Conservation (phyloP, 2,888 invertebrate species). For the Drosophila lutescens region DNA sequence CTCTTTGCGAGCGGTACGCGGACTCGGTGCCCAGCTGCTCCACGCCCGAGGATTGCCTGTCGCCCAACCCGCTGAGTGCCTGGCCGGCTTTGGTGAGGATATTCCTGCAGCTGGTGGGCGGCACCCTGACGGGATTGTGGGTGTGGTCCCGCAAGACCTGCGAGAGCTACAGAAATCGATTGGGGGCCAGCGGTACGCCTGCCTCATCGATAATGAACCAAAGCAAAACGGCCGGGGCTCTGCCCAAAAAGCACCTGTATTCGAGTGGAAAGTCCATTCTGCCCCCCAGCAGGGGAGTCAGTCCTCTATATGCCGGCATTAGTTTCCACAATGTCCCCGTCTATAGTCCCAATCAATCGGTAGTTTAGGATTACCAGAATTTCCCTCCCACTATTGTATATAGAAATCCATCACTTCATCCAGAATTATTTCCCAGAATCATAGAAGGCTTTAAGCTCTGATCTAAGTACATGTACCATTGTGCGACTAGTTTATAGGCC, state of each 20-base stretch:
- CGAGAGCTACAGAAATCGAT: constrained; percentile 82
- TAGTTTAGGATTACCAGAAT: constrained; percentile 79
- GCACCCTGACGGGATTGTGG: constrained; percentile 84
- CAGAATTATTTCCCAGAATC: neutral
- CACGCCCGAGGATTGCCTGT: constrained; percentile 79
- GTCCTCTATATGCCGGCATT: constrained; percentile 83
- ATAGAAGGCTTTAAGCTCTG: constrained; percentile 47
- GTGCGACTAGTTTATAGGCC: constrained; percentile 13
- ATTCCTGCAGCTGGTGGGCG: constrained; percentile 82
- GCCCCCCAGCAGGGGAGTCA: constrained; percentile 1
- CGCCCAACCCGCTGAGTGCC: constrained; percentile 71
- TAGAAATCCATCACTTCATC: neutral
- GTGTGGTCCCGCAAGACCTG: constrained; percentile 84
- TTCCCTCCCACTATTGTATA: neutral
- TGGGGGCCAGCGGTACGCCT: constrained; percentile 69
- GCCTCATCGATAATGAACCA: constrained; percentile 78
- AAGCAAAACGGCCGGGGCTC: constrained; percentile 69
- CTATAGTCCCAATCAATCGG: constrained; percentile 79
- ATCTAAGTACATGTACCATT: constrained; percentile 24
- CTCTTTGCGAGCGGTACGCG: constrained; percentile 81
- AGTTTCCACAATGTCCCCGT: constrained; percentile 84
- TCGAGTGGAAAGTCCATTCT: constrained; percentile 68
- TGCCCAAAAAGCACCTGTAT: constrained; percentile 81
- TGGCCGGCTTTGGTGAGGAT: constrained; percentile 80
- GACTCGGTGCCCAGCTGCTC: constrained; percentile 79